These are phyloP conservation scores for Colletes gigas DNA, from an alignment of 1,140 invertebrate species.

Conservation along the genomic window DNA sequence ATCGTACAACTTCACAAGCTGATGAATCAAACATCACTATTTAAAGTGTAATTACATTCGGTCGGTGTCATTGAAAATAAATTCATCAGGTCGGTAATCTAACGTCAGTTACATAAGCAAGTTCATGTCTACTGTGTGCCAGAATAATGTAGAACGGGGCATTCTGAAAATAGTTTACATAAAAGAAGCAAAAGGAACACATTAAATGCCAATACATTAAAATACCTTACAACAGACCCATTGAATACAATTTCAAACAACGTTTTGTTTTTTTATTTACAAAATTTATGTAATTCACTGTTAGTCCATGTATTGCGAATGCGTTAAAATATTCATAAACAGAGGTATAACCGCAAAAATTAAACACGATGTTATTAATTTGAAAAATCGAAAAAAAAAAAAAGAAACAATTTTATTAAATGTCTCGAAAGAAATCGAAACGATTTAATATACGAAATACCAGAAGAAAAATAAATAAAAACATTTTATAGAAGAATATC, in stretches of 20 bases:
- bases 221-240: neutral
- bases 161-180: slow-evolving; percentile 76
- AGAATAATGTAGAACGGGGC: slow-evolving; percentile 70
- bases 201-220: slow-evolving; percentile 8
- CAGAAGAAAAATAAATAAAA: neutral
- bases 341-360: neutral
- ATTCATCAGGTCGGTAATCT: slow-evolving; percentile 66
- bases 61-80: slow-evolving; percentile 65
- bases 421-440: neutral
- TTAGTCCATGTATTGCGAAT: neutral
- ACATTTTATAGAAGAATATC: neutral
- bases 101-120: slow-evolving; percentile 72
- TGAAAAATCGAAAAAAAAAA: neutral
- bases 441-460: neutral
- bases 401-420: neutral
- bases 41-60: slow-evolving; percentile 71
- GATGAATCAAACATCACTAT: slow-evolving; percentile 24
- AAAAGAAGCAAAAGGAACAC: slow-evolving; percentile 40
- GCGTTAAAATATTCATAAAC: neutral
- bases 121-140: slow-evolving; percentile 66
- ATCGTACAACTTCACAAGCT: neutral
- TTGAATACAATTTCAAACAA: neutral
- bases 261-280: neutral
- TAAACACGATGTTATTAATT: too few species aligned
- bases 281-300: neutral